Evolutionary conservation across 2,797 vertebrate genomes (phyloP).

Genomic region (Cheirogaleus major): DNA sequence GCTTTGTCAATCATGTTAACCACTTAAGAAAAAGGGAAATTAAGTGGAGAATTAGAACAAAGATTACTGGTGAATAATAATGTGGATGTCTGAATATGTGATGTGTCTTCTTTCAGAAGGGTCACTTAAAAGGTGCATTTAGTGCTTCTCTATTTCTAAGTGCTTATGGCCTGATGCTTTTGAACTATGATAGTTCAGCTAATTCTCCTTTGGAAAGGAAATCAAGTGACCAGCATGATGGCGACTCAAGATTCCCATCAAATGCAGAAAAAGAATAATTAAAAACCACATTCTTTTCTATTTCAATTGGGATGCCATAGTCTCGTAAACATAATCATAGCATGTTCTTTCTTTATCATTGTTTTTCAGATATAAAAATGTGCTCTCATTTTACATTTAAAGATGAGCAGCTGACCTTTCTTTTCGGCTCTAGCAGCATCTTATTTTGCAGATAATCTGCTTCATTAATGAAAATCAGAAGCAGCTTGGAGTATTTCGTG

Average conservation of each 20-base stretch:
- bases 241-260: not conserved
- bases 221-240: not conserved
- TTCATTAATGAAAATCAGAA: constrained; percentile 82
- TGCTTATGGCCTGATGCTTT: constrained; percentile 18
- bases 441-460: constrained; percentile 70
- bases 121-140: constrained; percentile 26
- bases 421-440: constrained; percentile 47
- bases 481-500: constrained; percentile 75
- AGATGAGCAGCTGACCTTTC: constrained; percentile 55
- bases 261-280: not conserved
- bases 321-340: constrained; percentile 31
- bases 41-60: constrained; percentile 46
- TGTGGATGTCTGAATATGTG: not conserved
- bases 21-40: constrained; percentile 49
- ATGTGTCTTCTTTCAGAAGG: not conserved
- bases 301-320: constrained; percentile 46
- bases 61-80: constrained; percentile 45
- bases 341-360: constrained; percentile 48
- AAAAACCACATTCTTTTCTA: constrained; percentile 51
- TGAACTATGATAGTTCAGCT: constrained; percentile 6
- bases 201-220: constrained; percentile 47
- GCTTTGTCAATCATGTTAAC: constrained; percentile 55
- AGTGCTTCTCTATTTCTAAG: constrained; percentile 13
- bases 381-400: constrained; percentile 48
- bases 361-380: constrained; percentile 58